These are phyloP conservation scores for Chydorus sphaericus DNA, from an alignment of 2,888 invertebrate species.

Conservation along the genomic window DNA sequence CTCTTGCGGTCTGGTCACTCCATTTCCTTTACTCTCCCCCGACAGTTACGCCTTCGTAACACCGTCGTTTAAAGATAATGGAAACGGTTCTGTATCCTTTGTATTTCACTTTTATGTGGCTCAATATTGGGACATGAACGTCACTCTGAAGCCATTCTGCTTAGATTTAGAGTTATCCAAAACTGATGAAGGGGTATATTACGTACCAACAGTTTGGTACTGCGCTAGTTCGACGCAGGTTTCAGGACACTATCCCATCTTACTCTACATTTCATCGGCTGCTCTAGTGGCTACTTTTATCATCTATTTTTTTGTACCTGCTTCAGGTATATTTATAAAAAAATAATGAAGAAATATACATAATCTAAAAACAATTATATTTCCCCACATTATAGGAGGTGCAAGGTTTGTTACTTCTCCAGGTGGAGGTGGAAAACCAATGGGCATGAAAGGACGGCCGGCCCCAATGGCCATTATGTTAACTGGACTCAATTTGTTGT, in stretches of 20 bases:
- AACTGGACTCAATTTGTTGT: constrained; percentile 7
- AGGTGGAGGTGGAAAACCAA: not conserved
- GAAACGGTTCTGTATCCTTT: not conserved
- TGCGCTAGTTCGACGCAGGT: not conserved
- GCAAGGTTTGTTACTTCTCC: not conserved
- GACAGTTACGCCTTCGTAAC: not conserved
- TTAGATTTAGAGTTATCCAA: not conserved
- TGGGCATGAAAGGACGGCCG: not conserved
- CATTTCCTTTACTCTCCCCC: not conserved
- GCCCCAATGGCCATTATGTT: constrained; percentile 6
- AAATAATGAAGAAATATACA: too few species aligned
- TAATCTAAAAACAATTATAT: not conserved
- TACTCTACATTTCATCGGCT: constrained; percentile 8
- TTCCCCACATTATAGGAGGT: too few species aligned
- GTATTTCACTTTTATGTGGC: not conserved
- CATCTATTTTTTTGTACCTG: constrained; percentile 11
- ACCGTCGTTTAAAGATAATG: not conserved
- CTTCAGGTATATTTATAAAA: too few species aligned
- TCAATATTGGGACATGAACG: not conserved
- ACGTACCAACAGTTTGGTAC: not conserved
- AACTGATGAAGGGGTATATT: not conserved
- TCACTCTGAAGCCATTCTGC: not conserved
- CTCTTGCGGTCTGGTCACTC: not conserved
- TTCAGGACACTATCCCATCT: constrained; percentile 2
- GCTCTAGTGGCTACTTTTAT: constrained; percentile 10